phyloP scores from a whole-genome alignment of 2,113 vertebrate species.

The Odontophorus gujanensis region DNA sequence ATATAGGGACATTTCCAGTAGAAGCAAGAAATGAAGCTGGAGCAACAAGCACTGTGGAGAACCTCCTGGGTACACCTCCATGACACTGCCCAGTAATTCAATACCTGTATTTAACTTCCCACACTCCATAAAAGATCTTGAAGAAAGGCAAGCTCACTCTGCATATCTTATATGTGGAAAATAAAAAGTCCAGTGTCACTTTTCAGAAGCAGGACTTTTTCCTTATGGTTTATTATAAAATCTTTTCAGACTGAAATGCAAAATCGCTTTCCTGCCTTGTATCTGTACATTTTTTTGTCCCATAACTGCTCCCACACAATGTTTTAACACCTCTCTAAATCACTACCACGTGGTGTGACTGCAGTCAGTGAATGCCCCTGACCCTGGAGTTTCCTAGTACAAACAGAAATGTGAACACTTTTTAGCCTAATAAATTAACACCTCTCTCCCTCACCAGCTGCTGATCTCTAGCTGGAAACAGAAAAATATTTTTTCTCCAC shows the following conservation, averaged over 20 bases:
- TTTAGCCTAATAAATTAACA: background rate
- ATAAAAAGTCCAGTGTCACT: background rate
- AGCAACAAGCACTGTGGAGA: background rate
- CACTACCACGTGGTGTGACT: background rate
- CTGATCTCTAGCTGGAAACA: background rate
- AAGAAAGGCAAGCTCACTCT: background rate
- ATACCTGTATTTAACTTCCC: background rate
- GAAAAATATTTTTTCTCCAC: background rate
- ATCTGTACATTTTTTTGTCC: background rate
- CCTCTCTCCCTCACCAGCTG: background rate
- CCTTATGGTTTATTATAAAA: background rate
- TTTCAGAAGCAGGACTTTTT: background rate
- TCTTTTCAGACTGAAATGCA: rapidly evolving
- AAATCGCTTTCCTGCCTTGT: background rate
- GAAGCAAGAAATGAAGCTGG: background rate
- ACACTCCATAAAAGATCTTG: background rate
- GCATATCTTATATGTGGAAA: background rate
- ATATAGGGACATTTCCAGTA: background rate
- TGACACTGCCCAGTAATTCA: background rate
- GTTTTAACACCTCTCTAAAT: background rate
- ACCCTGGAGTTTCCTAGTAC: background rate
- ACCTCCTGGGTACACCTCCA: background rate
- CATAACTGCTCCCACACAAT: background rate
- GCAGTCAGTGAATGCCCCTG: background rate
- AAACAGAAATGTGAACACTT: background rate